Evolutionary conservation across 2,113 vertebrate genomes (phyloP), one percentile per base, ranked within the genome.

Genomic region (Gymnocephalus cernua): DNA sequence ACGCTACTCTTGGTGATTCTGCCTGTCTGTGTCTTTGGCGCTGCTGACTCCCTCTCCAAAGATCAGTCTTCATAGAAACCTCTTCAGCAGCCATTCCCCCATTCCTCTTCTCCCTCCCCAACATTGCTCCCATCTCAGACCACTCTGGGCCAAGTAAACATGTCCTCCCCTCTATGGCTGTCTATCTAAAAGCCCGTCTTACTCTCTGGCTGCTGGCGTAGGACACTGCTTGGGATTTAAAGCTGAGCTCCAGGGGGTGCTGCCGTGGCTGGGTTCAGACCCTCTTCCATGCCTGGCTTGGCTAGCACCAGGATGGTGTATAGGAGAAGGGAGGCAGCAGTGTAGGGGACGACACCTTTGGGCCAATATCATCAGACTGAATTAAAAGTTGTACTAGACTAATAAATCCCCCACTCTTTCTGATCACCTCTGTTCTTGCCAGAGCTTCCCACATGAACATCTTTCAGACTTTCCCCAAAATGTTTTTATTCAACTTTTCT

Each of bases 381-480:
- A 85, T 90, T 89, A 84, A 86, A 88, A 84, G 25, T 75, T 76
- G 74, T 45, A 63, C 70, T 56, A 51, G 59, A 83, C 75, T 85
- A 90, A 88, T 92, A 89, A 89, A 78, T 86, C 77, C 71, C 69
- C 51, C 57, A 23, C 56, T 48, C 62, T 74, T 68, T 72, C 61
- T 75, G 70, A 80, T 83, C 61, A 77, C 74, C 69, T 80, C 47
- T 29, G 65, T 65, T 89, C 16, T 54, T 63, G 44, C 83, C 86
- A 72, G 72, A 58, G 16, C 73, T 81, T 82, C 83, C 87, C 90
- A 88, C 87, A 87, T 91, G 89, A 89, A 88, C 70, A 59, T 66
- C 61, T 83, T 80, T 90, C 57, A 77, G 77, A 78, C 75, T 66
- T 85, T 85, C 59, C 66, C 63, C 27, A 81, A 16, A 1, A 1